Evolutionary conservation across 37 sponge, comb jelly and placozoan genomes (phyloP), one percentile per base, ranked within the genome.

Genomic region (Aplysina aerophoba): DNA sequence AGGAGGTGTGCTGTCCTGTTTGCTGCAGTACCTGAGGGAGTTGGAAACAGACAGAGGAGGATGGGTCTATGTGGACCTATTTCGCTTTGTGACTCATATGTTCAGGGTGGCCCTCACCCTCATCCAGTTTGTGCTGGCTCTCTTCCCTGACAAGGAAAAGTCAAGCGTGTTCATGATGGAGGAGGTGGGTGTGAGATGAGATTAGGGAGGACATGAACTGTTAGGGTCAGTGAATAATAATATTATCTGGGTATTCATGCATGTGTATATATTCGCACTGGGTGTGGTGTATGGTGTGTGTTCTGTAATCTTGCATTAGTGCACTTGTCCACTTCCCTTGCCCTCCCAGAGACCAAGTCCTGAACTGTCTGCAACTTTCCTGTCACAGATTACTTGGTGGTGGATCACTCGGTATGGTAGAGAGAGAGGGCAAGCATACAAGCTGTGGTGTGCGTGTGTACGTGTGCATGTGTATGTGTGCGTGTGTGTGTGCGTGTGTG

Each of bases 351-450:
- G 58, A 59, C 92, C 92, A 11, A 85, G 92, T 81, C 92, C 92
- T 0, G 92, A 92, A 80, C 40, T 80, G 63, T 55, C 73, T 30
- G 88, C 89, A 30, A 81, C 83, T 0, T 92, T 92, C 56, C 85
- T 88, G 55, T 92, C 92, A 38, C 60, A 53, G 21, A 81, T 92
- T 66, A 92, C 92, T 13, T 92, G 92, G 92, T 88, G 92, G 89
- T 92, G 92, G 92, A 83, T 82, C 55, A 88, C 81, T 34, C 13
- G 30, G 84, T 84, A 53, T 16, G 81, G 15, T 20, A 19, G 15
- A 19, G 15, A 58, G 59, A n/a, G n/a, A n/a, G n/a, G n/a, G n/a
- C n/a, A n/a, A n/a, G n/a, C n/a, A n/a, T n/a, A n/a, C n/a, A n/a
- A n/a, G n/a, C n/a, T n/a, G n/a, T n/a, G n/a, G n/a, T n/a, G n/a